Base-by-base conservation (phyloP, 2,888 invertebrate species). In the Baccha elongata region DNA sequence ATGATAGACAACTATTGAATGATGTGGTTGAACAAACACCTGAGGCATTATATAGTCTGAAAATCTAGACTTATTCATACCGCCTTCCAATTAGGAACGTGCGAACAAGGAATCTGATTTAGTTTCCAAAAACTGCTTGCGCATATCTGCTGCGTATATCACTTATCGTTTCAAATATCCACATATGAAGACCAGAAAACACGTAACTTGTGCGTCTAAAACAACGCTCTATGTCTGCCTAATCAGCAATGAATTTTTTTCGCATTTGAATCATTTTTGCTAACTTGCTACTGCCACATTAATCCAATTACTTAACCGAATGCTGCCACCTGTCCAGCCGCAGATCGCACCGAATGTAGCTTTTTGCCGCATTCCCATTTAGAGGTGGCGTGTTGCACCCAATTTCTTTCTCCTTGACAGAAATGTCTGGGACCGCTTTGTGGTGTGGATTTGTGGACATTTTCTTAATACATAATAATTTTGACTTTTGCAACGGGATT, bases 261-360 rank as follows among this genome's bases (percentile, higher is more conserved):
- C 67, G 23, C 29, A 53, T 83, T 68, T 76, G 50, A 64, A 58
- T 4, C 71, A 48, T 21, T 62, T 55, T 23, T 40, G 15, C 15
- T 8, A 10, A 46, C 58, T 58, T 35, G 50, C 60, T 35, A 23
- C 52, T 72, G 55, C 75, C 75, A 64, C 76, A 76, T 81, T 76
- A 73, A 72, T 73, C 72, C 83, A 83, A 83, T 83, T 83, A 83
- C 78, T 83, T 76, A 72, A 83, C 64, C 68, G 44, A 83, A 53
- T 67, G 37, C 78, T 67, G 37, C 78, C 78, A 78, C 78, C 44
- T 83, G 83, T 55, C 37, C 64, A 23, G 67, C 8, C n/a, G 10
- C 35, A 73, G 19, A 42, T 13, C 1, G 7, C 35, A 3, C 17
- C 29, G n/a, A 73, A 73, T 68, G 72, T 50, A 52, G 72, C 32